phyloP scores from a whole-genome alignment of 1,140 invertebrate species.

The Druon quercuslanigerum region DNA sequence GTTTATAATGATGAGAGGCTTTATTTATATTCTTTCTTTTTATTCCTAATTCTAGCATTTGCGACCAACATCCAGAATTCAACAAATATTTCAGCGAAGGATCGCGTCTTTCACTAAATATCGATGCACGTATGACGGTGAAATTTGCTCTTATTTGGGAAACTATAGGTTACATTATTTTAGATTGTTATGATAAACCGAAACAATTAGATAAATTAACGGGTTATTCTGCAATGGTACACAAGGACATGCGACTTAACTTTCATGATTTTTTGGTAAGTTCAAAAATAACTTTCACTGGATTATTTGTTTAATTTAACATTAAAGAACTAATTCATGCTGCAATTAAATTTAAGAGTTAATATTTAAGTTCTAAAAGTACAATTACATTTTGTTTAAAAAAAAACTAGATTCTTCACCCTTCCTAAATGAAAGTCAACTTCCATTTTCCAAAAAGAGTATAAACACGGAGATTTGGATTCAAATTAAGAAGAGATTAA shows the following conservation, averaged over 20 bases:
- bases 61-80: constrained; percentile 54
- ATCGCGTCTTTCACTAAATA: constrained; percentile 43
- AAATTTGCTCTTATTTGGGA: constrained; percentile 57
- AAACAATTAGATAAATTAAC: constrained; percentile 54
- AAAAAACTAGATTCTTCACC: too few species aligned
- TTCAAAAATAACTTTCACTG: not conserved
- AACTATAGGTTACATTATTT: constrained; percentile 55
- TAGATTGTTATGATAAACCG: constrained; percentile 57
- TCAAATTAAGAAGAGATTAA: too few species aligned
- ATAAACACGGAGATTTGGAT: too few species aligned
- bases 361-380: too few species aligned
- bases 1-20: not conserved
- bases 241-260: constrained; percentile 60
- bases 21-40: constrained; percentile 10
- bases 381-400: constrained; percentile 14
- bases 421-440: constrained; percentile 15
- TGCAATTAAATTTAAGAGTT: too few species aligned
- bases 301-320: too few species aligned
- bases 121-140: constrained; percentile 44
- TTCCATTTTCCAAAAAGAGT: too few species aligned
- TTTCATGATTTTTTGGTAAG: constrained; percentile 54
- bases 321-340: too few species aligned
- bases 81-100: constrained; percentile 55
- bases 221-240: constrained; percentile 61
- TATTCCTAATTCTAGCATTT: constrained; percentile 46